Base-by-base conservation (phyloP, 2,888 invertebrate genomes). In the Crocallis elinguaria region DNA sequence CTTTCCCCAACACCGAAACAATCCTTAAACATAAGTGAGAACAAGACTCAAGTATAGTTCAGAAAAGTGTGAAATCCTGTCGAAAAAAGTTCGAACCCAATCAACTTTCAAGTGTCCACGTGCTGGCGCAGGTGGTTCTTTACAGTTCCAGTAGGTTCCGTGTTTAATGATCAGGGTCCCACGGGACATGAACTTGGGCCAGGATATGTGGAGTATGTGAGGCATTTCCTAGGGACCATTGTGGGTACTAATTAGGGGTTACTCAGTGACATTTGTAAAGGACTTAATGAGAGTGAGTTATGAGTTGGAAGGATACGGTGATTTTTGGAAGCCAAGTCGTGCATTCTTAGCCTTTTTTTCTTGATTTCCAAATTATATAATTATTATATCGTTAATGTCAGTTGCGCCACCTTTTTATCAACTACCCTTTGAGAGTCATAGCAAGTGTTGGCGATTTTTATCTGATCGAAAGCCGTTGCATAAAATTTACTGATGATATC, bases 11-110 rank as follows among this genome's bases (percentile, higher is more conserved):
- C 41, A 32, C 12, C 9, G 5, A 4, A 38, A 27, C 14, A 3
- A 13, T 32, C 17, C 32, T 13, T 6, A 13, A 43, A 62, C 65
- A 63, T 39, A 65, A 71, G 75, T 71, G 74, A 51, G 77, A 80
- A 82, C 79, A 67, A 56, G 41, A 70, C 49, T 66, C 64, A 62
- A 66, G 69, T 71, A 69, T 68, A 73, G 72, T 69, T 73, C 73
- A 70, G 61, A 66, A 78, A 75, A 83, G 83, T 83, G 85, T 82
- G 79, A 85, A 84, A 79, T 79, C 79, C 74, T 82, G 82, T 82
- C 59, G 62, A 80, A 82, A 78, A 82, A 80, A 69, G 77, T 64
- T 57, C 80, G 38, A 39, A 38, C 23, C 27, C 39, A 45, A 67
- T n/a, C n/a, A n/a, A n/a, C n/a, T 78, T 62, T 60, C 49, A 46